phyloP scores from a whole-genome alignment of 2,797 vertebrate species.

The Molossus molossus region DNA sequence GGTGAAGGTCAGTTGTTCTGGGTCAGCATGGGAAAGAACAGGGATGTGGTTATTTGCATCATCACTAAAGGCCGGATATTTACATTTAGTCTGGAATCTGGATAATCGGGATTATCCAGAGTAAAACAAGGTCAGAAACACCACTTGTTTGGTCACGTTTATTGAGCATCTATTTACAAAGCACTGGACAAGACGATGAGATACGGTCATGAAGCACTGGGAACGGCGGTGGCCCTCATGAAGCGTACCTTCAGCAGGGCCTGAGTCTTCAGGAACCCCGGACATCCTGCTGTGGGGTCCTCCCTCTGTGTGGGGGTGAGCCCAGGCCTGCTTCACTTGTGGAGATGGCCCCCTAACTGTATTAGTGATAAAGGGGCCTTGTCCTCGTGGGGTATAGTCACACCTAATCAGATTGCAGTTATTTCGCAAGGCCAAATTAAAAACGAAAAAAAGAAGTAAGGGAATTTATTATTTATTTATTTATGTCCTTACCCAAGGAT shows the following conservation, averaged over 20 bases:
- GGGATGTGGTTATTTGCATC: not conserved
- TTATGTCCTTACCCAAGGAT: no score
- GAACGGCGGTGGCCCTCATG: not conserved
- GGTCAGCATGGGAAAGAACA: not conserved
- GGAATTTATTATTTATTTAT: no score
- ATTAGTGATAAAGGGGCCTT: not conserved
- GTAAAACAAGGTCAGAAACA: not conserved
- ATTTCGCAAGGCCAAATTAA: not conserved
- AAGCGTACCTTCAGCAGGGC: not conserved
- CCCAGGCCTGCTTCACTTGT: not conserved
- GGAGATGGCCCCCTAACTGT: not conserved
- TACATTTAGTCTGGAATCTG: not conserved
- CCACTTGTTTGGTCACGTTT: constrained; percentile 25
- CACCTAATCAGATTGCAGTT: not conserved
- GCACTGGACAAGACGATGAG: not conserved
- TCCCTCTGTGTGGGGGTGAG: not conserved
- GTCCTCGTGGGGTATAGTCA: not conserved
- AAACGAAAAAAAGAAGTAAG: no score
- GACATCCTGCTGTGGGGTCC: not conserved
- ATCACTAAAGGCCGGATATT: not conserved
- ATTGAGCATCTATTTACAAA: not conserved
- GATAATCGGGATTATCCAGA: not conserved
- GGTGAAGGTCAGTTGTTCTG: not conserved
- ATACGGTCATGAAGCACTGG: not conserved
- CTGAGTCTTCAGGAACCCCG: not conserved